Percentiles rank a stretch among this genome's conserved stretches.
Conservation (phyloP, 2,113 vertebrate genomes). For the Amphiprion ocellaris region DNA sequence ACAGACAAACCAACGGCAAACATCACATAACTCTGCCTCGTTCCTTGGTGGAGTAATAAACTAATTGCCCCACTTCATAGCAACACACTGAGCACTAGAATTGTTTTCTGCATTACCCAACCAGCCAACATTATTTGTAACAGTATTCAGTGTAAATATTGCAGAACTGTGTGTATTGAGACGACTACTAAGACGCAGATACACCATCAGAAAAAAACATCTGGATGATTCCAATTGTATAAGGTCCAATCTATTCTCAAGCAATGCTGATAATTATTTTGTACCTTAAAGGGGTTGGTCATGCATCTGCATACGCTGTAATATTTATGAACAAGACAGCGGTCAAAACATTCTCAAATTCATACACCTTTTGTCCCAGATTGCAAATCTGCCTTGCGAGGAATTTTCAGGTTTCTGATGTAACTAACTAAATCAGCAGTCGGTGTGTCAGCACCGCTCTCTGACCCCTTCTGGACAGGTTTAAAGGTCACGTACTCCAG, state of each 20-base stretch:
- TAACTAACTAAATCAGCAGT: slow-evolving; percentile 35
- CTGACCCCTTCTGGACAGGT: slow-evolving; percentile 41
- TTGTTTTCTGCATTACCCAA: too few species aligned
- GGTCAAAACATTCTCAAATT: slow-evolving; percentile 2
- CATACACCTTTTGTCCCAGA: neutral
- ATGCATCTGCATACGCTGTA: slow-evolving; percentile 15
- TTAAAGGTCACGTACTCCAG: slow-evolving; percentile 54
- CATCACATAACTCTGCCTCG: too few species aligned
- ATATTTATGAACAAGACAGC: slow-evolving; percentile 9
- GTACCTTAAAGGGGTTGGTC: neutral
- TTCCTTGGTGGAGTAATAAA: too few species aligned
- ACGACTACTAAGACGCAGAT: neutral
- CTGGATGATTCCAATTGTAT: neutral
- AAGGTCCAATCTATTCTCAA: neutral
- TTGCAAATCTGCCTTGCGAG: neutral
- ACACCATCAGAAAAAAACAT: neutral
- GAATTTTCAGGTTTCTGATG: slow-evolving; percentile 25
- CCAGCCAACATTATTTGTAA: neutral
- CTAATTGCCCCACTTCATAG: too few species aligned
- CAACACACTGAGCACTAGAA: too few species aligned
- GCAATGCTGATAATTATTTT: slow-evolving; percentile 8
- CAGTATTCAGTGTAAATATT: neutral
- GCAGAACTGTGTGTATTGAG: neutral
- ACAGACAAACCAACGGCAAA: too few species aligned
- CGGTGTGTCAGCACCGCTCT: slow-evolving; percentile 42